Evolutionary conservation across 2,113 vertebrate species (phyloP).

Genomic region (Cyanoderma ruficeps): DNA sequence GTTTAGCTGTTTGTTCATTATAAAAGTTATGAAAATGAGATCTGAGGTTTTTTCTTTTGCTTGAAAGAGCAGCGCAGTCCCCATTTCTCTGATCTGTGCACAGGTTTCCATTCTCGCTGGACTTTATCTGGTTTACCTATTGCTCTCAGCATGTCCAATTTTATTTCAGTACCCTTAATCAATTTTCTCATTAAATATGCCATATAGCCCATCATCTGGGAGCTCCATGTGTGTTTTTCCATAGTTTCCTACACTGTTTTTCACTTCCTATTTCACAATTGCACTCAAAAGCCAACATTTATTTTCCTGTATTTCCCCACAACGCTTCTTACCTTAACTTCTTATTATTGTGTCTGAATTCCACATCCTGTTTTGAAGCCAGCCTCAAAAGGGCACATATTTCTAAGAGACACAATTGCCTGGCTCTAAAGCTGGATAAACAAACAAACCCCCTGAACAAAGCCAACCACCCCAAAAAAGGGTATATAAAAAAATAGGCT

Average conservation of each 20-base stretch:
- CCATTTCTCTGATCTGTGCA: background rate
- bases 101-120: background rate
- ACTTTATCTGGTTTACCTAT: background rate
- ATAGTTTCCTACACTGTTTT: background rate
- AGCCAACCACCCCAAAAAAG: rapidly evolving
- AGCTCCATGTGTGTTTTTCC: background rate
- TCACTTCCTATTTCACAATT: background rate
- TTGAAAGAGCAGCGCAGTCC: background rate
- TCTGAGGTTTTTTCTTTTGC: background rate
- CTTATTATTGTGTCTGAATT: background rate
- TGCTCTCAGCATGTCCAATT: background rate
- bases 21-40: background rate
- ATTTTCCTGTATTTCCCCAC: background rate
- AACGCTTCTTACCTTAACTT: background rate
- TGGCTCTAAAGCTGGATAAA: background rate
- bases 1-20: background rate
- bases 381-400: background rate
- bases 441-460: background rate
- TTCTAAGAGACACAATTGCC: background rate
- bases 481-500: background rate
- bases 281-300: background rate
- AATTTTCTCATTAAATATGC: background rate
- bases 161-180: background rate
- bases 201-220: background rate
- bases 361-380: background rate